These are phyloP conservation scores for Cotesia vestalis DNA, from an alignment of 1,140 invertebrate species.

Conservation along the genomic window DNA sequence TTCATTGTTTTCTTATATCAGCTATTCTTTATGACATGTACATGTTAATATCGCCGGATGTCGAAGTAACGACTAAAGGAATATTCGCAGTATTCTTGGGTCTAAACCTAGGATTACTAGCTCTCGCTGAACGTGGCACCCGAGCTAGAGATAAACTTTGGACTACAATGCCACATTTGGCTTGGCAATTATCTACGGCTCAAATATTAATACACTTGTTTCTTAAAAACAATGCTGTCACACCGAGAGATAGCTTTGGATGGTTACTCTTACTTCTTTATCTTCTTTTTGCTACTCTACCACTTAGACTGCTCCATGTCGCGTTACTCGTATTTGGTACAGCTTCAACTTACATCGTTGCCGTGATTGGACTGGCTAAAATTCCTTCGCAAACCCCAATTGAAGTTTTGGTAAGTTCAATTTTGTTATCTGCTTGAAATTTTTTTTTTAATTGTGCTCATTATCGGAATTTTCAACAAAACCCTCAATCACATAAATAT, in stretches of 20 bases:
- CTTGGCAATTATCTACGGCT: slow-evolving; percentile 71
- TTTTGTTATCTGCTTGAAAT: slow-evolving; percentile 4
- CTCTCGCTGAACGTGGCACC: slow-evolving; percentile 63
- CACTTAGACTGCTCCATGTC: slow-evolving; percentile 75
- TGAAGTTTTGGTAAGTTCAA: slow-evolving; percentile 68
- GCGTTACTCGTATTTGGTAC: slow-evolving; percentile 69
- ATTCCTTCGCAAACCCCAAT: slow-evolving; percentile 54
- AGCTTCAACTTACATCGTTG: slow-evolving; percentile 69
- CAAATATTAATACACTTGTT: slow-evolving; percentile 71
- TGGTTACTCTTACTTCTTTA: slow-evolving; percentile 86
- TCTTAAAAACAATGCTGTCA: slow-evolving; percentile 66
- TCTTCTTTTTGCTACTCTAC: slow-evolving; percentile 84
- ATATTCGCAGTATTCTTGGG: slow-evolving; percentile 66
- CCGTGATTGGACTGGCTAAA: slow-evolving; percentile 66
- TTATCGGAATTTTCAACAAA: not conserved
- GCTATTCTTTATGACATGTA: slow-evolving; percentile 76
- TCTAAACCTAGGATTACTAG: slow-evolving; percentile 66
- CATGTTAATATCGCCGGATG: slow-evolving; percentile 62
- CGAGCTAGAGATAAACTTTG: slow-evolving; percentile 62
- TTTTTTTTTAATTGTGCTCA: slow-evolving; percentile 10
- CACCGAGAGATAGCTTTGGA: slow-evolving; percentile 71
- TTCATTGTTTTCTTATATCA: slow-evolving; percentile 78
- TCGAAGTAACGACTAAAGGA: slow-evolving; percentile 68
- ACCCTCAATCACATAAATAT: too few relatives aligned
- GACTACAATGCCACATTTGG: slow-evolving; percentile 69